These are phyloP conservation scores for Paracanthobrama guichenoti DNA, from an alignment of 2,113 vertebrate species.

Conservation along the genomic window DNA sequence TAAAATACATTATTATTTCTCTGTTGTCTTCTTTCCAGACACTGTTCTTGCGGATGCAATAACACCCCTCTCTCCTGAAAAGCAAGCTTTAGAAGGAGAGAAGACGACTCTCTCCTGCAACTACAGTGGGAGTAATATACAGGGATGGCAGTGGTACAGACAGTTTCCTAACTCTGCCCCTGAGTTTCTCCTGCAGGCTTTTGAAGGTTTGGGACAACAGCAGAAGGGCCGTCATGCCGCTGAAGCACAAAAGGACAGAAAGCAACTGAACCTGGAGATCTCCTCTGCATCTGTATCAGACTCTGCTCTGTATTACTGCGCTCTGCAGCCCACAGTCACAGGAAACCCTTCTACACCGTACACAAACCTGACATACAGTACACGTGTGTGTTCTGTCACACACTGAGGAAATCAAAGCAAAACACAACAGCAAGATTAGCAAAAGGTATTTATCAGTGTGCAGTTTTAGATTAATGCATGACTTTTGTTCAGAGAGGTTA, in stretches of 20 bases:
- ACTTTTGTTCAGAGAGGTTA: neutral
- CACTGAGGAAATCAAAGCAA: neutral
- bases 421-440: neutral
- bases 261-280: slow-evolving; percentile 27
- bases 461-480: neutral
- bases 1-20: neutral
- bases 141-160: neutral
- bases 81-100: neutral
- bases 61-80: neutral
- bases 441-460: neutral
- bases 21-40: neutral
- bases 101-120: slow-evolving; percentile 22
- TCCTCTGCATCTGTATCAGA: slow-evolving; percentile 51
- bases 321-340: slow-evolving; percentile 29
- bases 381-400: too few relatives aligned
- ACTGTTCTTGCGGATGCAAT: neutral
- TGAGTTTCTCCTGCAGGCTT: neutral
- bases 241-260: neutral
- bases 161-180: neutral
- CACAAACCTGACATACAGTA: slow-evolving; percentile 16
- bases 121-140: neutral
- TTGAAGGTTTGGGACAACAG: neutral
- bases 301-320: neutral
- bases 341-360: slow-evolving; percentile 3
- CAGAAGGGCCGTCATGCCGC: neutral